Conservation (phyloP, 2,888 invertebrate genomes). For the Tyria jacobaeae region DNA sequence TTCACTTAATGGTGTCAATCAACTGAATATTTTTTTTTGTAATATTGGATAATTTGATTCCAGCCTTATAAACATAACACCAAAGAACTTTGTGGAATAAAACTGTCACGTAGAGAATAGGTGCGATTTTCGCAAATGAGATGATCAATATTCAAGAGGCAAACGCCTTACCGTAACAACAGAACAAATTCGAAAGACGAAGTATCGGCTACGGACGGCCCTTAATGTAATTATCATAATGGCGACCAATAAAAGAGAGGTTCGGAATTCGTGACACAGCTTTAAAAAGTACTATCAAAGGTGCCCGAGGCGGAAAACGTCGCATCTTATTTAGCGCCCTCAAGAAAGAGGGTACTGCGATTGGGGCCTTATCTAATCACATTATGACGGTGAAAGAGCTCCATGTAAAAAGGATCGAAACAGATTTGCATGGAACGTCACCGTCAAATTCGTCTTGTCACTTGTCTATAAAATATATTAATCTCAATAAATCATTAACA, state of each 20-base stretch:
- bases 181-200: constrained; percentile 84
- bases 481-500: constrained; percentile 60
- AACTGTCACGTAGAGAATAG: constrained; percentile 83
- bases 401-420: constrained; percentile 78
- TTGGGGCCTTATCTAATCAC: constrained; percentile 80
- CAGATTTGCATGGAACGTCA: constrained; percentile 84
- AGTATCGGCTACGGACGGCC: constrained; percentile 80
- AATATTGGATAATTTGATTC: constrained; percentile 64
- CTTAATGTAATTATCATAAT: constrained; percentile 86
- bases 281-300: constrained; percentile 85
- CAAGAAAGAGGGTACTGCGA: constrained; percentile 68
- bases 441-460: constrained; percentile 74
- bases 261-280: constrained; percentile 83
- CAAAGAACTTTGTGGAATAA: constrained; percentile 63
- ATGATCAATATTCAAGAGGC: constrained; percentile 83
- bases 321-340: constrained; percentile 85
- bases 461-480: constrained; percentile 61
- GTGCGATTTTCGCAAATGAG: constrained; percentile 83
- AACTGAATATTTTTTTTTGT: constrained; percentile 59
- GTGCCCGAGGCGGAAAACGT: constrained; percentile 84
- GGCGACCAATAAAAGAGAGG: constrained; percentile 85
- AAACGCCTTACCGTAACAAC: constrained; percentile 81
- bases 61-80: constrained; percentile 51
- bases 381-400: constrained; percentile 82
- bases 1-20: constrained; percentile 42